Conservation (phyloP, 2,888 invertebrate genomes). For the Anagyrus pseudococci region DNA sequence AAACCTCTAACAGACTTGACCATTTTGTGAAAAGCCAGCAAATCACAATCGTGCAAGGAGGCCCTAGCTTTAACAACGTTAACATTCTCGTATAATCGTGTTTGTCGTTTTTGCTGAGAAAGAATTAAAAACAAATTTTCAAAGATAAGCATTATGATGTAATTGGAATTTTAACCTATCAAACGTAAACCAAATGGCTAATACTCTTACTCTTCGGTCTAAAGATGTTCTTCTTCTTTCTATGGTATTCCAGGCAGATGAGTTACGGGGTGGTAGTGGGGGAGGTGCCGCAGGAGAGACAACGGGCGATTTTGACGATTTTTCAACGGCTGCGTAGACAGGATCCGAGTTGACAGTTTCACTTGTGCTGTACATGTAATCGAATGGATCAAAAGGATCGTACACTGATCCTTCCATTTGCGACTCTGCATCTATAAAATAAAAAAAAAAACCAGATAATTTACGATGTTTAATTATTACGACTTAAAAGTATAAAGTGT, state of each 20-base stretch:
- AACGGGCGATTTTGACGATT: conserved; percentile 64
- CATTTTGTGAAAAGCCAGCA: conserved; percentile 84
- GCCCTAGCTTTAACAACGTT: conserved; percentile 68
- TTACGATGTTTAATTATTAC: no score
- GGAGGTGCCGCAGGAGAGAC: conserved; percentile 66
- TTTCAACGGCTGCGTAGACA: conserved; percentile 73
- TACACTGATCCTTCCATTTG: conserved; percentile 73
- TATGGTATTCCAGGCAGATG: conserved; percentile 64
- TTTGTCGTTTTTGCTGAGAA: conserved; percentile 66
- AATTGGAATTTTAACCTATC: no score
- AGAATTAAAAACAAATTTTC: no score
- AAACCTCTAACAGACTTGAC: conserved; percentile 80
- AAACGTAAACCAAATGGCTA: background rate
- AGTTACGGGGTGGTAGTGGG: conserved; percentile 70
- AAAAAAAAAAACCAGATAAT: no score
- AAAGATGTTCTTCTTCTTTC: conserved; percentile 62
- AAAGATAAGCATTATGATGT: no score
- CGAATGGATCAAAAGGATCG: conserved; percentile 80
- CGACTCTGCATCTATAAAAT: conserved; percentile 63
- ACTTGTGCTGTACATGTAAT: conserved; percentile 75
- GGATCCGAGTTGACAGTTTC: conserved; percentile 71
- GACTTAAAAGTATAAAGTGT: no score
- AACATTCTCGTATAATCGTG: conserved; percentile 77
- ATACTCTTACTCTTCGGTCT: conserved; percentile 55
- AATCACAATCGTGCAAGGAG: conserved; percentile 76